Percentiles rank a stretch among this genome's conserved stretches.
These are phyloP conservation scores for Typhlichthys subterraneus DNA, from an alignment of 2,797 vertebrate species.

Conservation along the genomic window DNA sequence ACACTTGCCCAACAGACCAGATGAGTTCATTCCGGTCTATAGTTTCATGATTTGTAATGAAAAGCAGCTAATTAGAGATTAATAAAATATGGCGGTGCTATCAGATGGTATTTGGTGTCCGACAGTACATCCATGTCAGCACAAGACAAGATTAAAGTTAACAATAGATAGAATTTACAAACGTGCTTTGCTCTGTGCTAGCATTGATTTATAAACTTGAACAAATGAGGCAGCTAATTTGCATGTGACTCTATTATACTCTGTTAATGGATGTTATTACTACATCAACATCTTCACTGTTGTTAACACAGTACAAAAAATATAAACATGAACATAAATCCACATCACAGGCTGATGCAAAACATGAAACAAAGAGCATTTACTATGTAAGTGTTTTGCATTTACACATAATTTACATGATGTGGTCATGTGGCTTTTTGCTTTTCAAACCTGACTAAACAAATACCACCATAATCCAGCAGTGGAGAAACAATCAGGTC, in stretches of 20 bases:
- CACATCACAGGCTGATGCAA: too few relatives aligned
- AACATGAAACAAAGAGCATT: not conserved
- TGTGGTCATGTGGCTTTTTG: constrained; percentile 3
- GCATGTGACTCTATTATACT: not conserved
- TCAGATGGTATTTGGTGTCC: constrained; percentile 78
- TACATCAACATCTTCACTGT: constrained; percentile 7
- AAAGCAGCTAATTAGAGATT: constrained; percentile 82
- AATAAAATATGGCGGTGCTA: constrained; percentile 82
- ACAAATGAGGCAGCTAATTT: not conserved
- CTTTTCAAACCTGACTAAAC: constrained; percentile 60
- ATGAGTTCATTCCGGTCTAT: constrained; percentile 72
- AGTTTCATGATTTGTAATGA: constrained; percentile 78
- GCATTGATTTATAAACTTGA: constrained; percentile 18
- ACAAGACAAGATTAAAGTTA: constrained; percentile 65
- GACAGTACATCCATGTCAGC: constrained; percentile 53
- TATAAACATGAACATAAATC: too few relatives aligned
- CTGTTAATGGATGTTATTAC: constrained; percentile 12
- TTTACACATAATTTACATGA: constrained; percentile 12
- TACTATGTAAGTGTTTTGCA: constrained; percentile 16
- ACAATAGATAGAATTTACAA: constrained; percentile 57
- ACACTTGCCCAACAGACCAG: constrained; percentile 62
- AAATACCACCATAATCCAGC: constrained; percentile 70
- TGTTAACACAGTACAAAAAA: not conserved
- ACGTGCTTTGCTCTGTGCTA: constrained; percentile 31
- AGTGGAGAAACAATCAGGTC: constrained; percentile 66